Base-by-base conservation (phyloP, 2,113 vertebrate species). In the Cyanoliseus patagonus region DNA sequence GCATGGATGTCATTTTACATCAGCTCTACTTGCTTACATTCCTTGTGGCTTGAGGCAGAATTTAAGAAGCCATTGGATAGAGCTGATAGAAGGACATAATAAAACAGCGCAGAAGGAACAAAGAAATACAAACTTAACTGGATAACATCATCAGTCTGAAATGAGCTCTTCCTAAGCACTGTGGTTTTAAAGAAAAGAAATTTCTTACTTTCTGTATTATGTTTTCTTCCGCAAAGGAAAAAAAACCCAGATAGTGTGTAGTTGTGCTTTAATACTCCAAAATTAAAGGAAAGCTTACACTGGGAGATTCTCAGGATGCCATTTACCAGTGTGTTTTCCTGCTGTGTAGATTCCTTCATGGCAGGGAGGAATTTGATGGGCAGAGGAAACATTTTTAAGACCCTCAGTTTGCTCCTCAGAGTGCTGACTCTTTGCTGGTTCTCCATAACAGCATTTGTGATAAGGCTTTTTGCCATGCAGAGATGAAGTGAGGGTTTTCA, bases 1-100 rank as follows among this genome's bases (percentile, higher is more conserved):
- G 91, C 96, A 97, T 63, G 85, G 82, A 95, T 97, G 94, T 96
- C 92, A 90, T 90, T 95, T 95, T 94, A 91, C 79, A 97, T 97
- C 96, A 94, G 89, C 90, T 90, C 37, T 86, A 94, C 93, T 96
- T 95, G 93, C 93, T 97, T 95, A 94, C 85, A 83, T 96, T 95
- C 82, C 93, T 95, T 89, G 86, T 96, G 92, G 90, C 95, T 93
- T 91, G 80, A 92, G 90, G 96, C 88, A 95, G 95, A 95, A 90
- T 95, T 94, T 94, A 86, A 94, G 82, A 94, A 96, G 37, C 47
- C 84, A 69, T 76, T 89, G 79, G 83, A 80, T 83, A 75, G 68
- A 92, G 87, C 67, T 95, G 86, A 90, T 93, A 92, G 74, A 83
- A 82, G 44, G 84, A 81, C 61, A 77, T 78, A 96, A 92, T 90